Evolutionary conservation across 1,140 invertebrate species (phyloP), one percentile per base, ranked within the genome.

Genomic region (Plodia interpunctella): DNA sequence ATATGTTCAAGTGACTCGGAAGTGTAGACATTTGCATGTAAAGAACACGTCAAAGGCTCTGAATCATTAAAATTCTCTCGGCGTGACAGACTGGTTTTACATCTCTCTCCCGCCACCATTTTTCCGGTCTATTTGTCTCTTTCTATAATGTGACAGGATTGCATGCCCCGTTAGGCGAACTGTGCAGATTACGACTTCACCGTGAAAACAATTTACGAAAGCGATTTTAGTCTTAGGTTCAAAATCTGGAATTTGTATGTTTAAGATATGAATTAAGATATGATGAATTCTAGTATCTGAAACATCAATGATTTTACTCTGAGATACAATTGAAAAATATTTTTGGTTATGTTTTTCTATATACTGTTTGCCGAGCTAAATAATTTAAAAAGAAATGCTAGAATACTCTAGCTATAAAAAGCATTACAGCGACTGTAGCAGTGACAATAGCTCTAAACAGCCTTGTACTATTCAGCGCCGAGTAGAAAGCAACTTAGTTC

Each of bases 101-200:
- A 59, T 88, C 78, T 68, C 80, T 59, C 67, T 81, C 78, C 68
- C 66, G 72, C 79, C 66, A 62, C 64, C 64, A 76, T 84, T 85
- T 88, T 87, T 85, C 80, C 78, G 74, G 66, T 87, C 85, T 86
- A 86, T 88, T 83, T 88, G 83, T 88, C 85, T 84, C 74, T 83
- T 78, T 87, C 79, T 59, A 68, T 80, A 85, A 87, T 84, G 80
- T 87, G 83, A 84, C 83, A 79, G 71, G 74, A 76, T 78, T 73
- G 81, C 75, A 87, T 76, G 82, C 75, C 76, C 80, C 68, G 83
- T 82, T 84, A 78, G 72, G 66, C 66, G 73, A 66, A 70, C 70
- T 76, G 60, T 61, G 67, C 57, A 44, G 38, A 15, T 44, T 44
- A 15, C 13, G 38, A n/a, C 15, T 44, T 44, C 30, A 32, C 13